Percentiles rank a stretch among this genome's conserved stretches.
phyloP scores from a whole-genome alignment of 2,113 vertebrate species.

The Polypterus senegalus region DNA sequence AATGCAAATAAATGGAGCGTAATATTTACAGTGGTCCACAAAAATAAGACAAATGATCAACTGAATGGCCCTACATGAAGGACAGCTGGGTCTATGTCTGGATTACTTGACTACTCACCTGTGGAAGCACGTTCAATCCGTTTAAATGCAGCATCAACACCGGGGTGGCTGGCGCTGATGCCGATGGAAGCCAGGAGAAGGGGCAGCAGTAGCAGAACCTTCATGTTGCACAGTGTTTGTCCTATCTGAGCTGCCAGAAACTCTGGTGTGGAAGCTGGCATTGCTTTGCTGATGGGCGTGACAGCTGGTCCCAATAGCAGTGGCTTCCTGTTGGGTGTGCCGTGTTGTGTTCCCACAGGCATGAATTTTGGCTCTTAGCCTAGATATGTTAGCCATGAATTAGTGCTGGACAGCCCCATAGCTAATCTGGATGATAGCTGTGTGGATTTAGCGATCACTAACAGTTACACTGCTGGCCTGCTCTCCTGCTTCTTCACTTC shows the following conservation, averaged over 20 bases:
- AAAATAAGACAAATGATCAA: background rate
- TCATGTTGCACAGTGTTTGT: slow-evolving; percentile 17
- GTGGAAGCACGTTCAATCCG: background rate
- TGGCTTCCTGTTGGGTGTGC: too few relatives aligned
- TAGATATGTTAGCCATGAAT: background rate
- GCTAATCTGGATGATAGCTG: background rate
- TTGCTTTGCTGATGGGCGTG: too few relatives aligned
- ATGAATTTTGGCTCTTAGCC: background rate
- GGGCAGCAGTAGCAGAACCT: slow-evolving; percentile 21
- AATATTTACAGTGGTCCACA: background rate
- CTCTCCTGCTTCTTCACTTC: background rate
- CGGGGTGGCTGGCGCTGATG: slow-evolving; percentile 6
- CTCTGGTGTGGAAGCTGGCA: too few relatives aligned
- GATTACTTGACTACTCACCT: background rate
- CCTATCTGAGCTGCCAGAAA: background rate
- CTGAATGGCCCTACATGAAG: background rate
- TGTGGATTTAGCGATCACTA: background rate
- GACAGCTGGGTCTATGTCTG: background rate
- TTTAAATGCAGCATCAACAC: background rate
- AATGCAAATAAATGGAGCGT: background rate
- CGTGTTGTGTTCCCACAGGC: too few relatives aligned
- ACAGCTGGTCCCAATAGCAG: too few relatives aligned
- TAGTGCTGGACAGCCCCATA: background rate
- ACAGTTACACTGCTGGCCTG: background rate
- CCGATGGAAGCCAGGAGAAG: slow-evolving; percentile 26